Evolutionary conservation across 1,140 invertebrate species (phyloP).

Genomic region (Adelges cooleyi): DNA sequence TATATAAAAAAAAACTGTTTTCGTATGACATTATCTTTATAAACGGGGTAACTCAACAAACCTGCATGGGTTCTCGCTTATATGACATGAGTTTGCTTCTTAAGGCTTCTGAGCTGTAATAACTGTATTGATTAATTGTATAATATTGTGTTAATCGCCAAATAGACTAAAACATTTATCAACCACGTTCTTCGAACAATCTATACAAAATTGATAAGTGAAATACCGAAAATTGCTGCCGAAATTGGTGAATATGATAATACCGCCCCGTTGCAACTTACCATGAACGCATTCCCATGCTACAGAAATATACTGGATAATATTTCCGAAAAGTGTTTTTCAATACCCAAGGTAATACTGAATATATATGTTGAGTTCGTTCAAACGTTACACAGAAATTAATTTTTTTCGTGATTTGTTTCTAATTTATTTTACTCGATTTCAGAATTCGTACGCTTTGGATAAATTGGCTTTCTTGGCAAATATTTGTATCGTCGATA

Average conservation of each 20-base stretch:
- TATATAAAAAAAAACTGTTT: too few species aligned
- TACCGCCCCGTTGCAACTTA: not conserved
- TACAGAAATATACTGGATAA: constrained; percentile 5
- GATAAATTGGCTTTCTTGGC: not conserved
- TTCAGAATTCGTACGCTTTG: not conserved
- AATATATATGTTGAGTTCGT: too few species aligned
- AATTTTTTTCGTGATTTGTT: not conserved
- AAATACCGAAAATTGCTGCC: not conserved
- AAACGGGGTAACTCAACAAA: too few species aligned
- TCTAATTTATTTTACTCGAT: not conserved
- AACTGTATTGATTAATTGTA: too few species aligned
- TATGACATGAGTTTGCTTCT: too few species aligned
- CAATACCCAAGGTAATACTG: not conserved
- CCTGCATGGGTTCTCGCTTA: too few species aligned
- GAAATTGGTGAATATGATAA: not conserved
- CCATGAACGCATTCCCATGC: not conserved
- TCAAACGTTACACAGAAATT: too few species aligned
- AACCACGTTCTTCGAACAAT: not conserved
- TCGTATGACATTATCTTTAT: too few species aligned
- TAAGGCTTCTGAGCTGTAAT: too few species aligned
- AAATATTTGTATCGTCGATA: constrained; percentile 1
- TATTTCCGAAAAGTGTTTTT: constrained; percentile 1
- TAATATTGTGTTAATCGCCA: too few species aligned
- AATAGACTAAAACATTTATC: not conserved
- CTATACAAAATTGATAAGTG: not conserved